Base-by-base conservation (phyloP, 2,113 vertebrate genomes). In the Meleagris gallopavo region DNA sequence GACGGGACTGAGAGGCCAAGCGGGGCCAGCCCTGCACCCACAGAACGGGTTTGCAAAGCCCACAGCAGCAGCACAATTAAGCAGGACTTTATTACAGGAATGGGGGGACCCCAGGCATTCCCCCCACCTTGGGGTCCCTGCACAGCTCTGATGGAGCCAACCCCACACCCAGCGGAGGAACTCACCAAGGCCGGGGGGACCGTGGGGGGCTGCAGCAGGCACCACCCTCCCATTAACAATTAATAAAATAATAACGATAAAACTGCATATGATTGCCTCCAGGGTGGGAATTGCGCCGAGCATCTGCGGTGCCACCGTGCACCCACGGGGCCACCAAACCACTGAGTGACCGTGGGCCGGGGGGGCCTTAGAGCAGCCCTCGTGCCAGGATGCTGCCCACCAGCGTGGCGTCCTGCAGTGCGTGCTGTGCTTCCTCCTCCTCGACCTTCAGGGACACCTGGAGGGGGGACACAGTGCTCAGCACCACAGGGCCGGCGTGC, bases 361-460 rank as follows among this genome's bases (percentile, higher is more conserved):
- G 24, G 62, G 36, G 38, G 43, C 24, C 24, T 72, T 85, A 99
- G 12, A 96, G 96, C 77, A 98, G 98, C 6, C 98, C 98, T 13
- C 94, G 97, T 6, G 98, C 97, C 57, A 99, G 96, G 95, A 99
- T 98, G 96, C 97, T 99, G 62, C 99, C 99, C 82, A 99, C 90
- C 66, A 99, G 98, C 1, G 96, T 96, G 2, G 94, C 97, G 58
- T 99, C 99, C 94, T 99, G 99, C 92, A 99, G 97, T 12, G 98
- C 98, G 45, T 98, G 98, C 70, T 99, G 99, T 6, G 99, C 94
- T 2, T 98, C 98, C 18, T 96, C 97, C 97, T 99, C 98, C 72
- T 99, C 98, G 76, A 99, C 98, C 97, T 98, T 99, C 96, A 99
- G 96, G 45, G 97, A 98, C 36, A 99, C 98, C 99, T 99, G 96